Base-by-base conservation (phyloP, 2,888 invertebrate species). In the Orgyia antiqua region DNA sequence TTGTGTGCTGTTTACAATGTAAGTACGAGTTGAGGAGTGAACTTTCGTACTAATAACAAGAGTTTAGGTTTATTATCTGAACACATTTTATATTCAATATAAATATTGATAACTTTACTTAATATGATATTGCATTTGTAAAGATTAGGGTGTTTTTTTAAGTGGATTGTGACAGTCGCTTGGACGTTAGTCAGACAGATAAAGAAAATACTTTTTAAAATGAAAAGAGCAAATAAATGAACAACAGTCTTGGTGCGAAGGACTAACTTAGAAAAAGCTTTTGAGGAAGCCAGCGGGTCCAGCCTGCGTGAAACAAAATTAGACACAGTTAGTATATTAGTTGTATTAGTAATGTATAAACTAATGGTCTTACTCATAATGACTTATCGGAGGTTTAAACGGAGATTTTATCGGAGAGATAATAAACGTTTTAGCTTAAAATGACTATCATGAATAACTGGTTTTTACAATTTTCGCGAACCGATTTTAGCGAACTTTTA, bases 261-360 rank as follows among this genome's bases (percentile, higher is more conserved):
- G 70, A 71, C 64, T 77, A 80, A 80, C 74, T 94, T 95, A 95
- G 92, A 95, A 95, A 90, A 95, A 94, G 92, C 95, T 95, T 91
- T 95, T 95, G 87, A 95, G 91, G 91, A 95, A 95, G 88, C 94
- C 94, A 87, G 95, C 94, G 79, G 95, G 94, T 86, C 95, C 95
- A 88, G 95, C 94, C 95, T 95, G 56, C 61, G 63, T 68, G 76
- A 55, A 76, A 77, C 63, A 77, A 62, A 77, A 68, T 48, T 64
- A 62, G 61, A 53, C 59, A 37, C 21, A 42, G 52, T 70, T 66
- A 68, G 57, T 63, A 44, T 21, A 44, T 44, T 21, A 27, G 18
- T 33, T 10, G 12, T 24, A 10, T 24, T 12, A 24, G n/a, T 24
- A 13, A 23, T 8, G 10, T 15, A 4, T 15, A 15, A 15, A n/a